A percentile compares a stretch with the other conserved stretches of the same genome.
These are phyloP conservation scores for Platichthys flesus DNA, from an alignment of 2,113 vertebrate genomes.

Conservation along the genomic window DNA sequence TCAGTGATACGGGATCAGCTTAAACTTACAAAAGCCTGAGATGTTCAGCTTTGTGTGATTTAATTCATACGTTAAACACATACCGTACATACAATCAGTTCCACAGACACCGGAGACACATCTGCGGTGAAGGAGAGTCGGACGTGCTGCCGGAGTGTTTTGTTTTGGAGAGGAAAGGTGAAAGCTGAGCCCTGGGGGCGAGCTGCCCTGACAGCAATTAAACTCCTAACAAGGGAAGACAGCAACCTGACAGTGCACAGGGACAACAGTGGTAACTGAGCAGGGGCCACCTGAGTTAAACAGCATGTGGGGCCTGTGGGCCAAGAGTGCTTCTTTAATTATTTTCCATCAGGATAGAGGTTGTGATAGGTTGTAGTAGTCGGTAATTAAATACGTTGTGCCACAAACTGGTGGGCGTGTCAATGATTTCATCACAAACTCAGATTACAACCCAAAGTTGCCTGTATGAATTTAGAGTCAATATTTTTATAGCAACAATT, in stretches of 20 bases:
- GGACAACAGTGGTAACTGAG: slow-evolving; percentile 14
- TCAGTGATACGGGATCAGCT: background rate
- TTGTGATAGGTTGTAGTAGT: background rate
- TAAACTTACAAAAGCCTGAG: slow-evolving; percentile 2
- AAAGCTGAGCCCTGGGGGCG: slow-evolving; percentile 49
- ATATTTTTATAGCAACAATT: too few relatives aligned
- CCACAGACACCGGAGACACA: slow-evolving; percentile 28
- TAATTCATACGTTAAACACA: slow-evolving; percentile 3
- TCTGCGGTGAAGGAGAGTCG: slow-evolving; percentile 41
- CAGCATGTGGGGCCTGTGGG: background rate
- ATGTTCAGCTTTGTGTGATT: slow-evolving; percentile 12
- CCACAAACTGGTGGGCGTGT: too few relatives aligned
- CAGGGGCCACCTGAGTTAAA: background rate
- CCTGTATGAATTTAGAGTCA: too few relatives aligned
- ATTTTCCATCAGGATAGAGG: background rate
- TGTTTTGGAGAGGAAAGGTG: slow-evolving; percentile 53
- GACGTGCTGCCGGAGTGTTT: slow-evolving; percentile 44
- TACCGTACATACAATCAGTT: slow-evolving; percentile 13
- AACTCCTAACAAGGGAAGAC: slow-evolving; percentile 28
- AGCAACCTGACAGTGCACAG: slow-evolving; percentile 15
- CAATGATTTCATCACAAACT: too few relatives aligned
- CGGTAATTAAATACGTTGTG: background rate
- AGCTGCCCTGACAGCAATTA: slow-evolving; percentile 38
- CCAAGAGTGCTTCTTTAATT: background rate
- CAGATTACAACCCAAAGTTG: too few relatives aligned